phyloP scores from a whole-genome alignment of 2,113 vertebrate genomes.

The Bubo blakistoni region DNA sequence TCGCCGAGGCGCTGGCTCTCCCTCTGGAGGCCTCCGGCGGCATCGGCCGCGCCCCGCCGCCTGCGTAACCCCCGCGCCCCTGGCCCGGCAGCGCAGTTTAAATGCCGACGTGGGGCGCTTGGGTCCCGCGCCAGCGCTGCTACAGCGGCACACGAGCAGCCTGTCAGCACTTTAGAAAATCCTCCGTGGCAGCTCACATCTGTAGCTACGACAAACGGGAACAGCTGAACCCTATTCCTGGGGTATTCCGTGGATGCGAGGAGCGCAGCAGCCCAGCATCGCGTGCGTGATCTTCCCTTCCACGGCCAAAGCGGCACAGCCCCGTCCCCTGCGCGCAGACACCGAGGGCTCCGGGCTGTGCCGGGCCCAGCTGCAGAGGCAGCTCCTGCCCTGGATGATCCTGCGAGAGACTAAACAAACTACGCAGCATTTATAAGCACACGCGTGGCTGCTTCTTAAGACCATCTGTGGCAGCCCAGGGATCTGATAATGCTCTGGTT shows the following conservation, averaged over 20 bases:
- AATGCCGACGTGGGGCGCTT: accelerated
- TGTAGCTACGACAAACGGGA: neutral
- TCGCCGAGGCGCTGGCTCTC: neutral
- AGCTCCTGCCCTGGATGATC: neutral
- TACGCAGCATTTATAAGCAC: neutral
- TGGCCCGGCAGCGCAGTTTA: accelerated
- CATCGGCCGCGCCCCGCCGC: neutral
- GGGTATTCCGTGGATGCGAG: accelerated
- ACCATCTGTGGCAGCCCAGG: neutral
- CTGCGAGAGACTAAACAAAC: neutral
- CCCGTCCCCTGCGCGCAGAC: neutral
- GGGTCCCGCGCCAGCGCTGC: neutral
- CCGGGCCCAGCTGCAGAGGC: neutral
- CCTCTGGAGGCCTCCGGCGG: constrained; percentile 23
- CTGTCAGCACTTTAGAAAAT: accelerated
- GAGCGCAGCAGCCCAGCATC: accelerated
- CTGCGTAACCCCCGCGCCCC: neutral
- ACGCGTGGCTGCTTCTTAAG: accelerated
- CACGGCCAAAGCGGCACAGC: accelerated
- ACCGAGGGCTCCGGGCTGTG: accelerated
- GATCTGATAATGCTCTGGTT: accelerated
- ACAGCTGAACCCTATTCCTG: accelerated
- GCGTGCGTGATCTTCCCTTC: accelerated
- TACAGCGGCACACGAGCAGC: accelerated
- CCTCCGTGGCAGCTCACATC: neutral